Conservation (phyloP, 2,113 vertebrate genomes). For the Oreochromis niloticus region DNA sequence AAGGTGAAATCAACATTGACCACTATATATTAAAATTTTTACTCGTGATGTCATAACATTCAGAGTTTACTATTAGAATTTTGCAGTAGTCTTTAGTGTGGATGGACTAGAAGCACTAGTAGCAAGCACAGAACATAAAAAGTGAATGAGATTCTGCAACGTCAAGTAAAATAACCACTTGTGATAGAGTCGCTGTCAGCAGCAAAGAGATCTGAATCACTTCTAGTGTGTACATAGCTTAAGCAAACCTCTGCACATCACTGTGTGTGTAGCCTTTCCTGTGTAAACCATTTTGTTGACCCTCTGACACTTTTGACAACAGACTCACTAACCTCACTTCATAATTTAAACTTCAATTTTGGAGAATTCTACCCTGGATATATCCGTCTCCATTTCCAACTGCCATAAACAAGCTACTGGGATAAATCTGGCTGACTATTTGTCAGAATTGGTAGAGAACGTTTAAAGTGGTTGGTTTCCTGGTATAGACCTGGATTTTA, state of each 20-base stretch:
- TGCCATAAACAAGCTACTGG: neutral
- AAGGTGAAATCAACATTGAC: neutral
- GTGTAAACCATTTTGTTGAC: neutral
- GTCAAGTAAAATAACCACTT: neutral
- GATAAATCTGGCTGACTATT: neutral
- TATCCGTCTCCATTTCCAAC: neutral
- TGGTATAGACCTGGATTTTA: neutral
- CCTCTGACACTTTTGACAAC: neutral
- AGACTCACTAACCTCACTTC: neutral
- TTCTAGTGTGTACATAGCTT: neutral
- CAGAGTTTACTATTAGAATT: neutral
- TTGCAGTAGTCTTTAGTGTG: neutral
- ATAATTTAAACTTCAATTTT: neutral
- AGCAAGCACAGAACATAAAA: neutral
- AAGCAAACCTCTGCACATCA: neutral
- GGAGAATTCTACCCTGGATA: neutral
- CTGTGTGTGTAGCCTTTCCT: neutral
- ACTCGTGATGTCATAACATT: neutral
- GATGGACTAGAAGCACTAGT: neutral
- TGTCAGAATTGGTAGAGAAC: neutral
- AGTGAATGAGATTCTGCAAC: neutral
- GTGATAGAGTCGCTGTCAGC: neutral
- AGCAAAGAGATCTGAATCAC: neutral
- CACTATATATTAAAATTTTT: fast-evolving
- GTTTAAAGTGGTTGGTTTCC: neutral